Evolutionary conservation across 2,797 vertebrate genomes (phyloP), one percentile per base, ranked within the genome.

Genomic region (Pseudopleuronectes americanus): DNA sequence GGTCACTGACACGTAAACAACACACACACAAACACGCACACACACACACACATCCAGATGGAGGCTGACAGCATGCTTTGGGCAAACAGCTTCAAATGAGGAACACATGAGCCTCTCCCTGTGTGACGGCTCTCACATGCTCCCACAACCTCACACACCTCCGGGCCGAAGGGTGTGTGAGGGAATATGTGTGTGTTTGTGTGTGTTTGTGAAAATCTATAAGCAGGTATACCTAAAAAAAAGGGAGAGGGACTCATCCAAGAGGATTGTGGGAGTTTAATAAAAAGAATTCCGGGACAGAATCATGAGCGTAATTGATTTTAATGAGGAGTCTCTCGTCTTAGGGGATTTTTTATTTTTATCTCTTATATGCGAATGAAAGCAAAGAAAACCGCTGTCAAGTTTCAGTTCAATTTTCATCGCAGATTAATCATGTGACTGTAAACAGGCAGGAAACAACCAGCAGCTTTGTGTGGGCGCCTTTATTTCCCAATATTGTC

Each of bases 51-150:
- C 31, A 68, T 81, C 84, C 93, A 93, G 91, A 93, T 94, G 91
- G 92, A 93, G 88, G 87, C 91, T 91, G 89, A 92, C 88, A 90
- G 87, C 84, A 89, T 76, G 92, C 89, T 92, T 84, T 88, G 85
- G 91, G 92, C 90, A 77, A 93, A 88, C 77, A 81, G 86, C 86
- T 93, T 89, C 84, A 92, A 92, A 93, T 90, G 90, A 91, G 80
- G 91, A 89, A 86, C 88, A 91, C 91, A 93, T 90, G 85, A 91
- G 77, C 77, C 74, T 87, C 81, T 77, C 87, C 69, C 80, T 86
- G 77, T 90, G 89, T 92, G 90, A 93, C 77, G 86, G 91, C 90
- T 91, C 86, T 92, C 91, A 93, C 91, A 92, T 92, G 89, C 87
- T 92, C 65, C 76, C 70, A 57, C 81, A 84, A 84, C 81, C 86